These are phyloP conservation scores for Cladorhizidae sp. DNA, from an alignment of 37 sponge, comb jelly and placozoan genomes.

Conservation along the genomic window DNA sequence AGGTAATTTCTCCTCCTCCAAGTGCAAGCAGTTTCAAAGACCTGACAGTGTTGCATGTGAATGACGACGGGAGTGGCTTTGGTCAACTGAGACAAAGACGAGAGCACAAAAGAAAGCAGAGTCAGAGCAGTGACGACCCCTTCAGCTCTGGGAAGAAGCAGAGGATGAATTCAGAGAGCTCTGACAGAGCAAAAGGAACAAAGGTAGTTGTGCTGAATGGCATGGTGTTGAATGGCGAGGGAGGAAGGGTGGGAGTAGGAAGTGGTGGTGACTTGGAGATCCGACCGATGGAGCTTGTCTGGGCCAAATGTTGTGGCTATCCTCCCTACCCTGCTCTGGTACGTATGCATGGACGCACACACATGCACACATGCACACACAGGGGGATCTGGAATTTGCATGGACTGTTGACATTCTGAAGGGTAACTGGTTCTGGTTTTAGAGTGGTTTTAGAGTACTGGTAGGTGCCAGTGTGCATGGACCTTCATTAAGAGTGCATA, in stretches of 20 bases:
- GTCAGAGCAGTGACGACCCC: constrained; percentile 17
- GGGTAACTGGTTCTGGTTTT: too few relatives aligned
- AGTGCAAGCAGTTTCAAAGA: constrained; percentile 52
- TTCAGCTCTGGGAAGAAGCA: background rate
- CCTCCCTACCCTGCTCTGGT: constrained; percentile 98
- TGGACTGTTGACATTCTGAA: too few relatives aligned
- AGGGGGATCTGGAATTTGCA: too few relatives aligned
- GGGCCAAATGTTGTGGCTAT: constrained; percentile 98
- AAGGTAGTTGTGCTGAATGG: background rate
- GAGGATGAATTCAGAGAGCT: constrained; percentile 9
- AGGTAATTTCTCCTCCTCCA: constrained; percentile 1
- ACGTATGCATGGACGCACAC: constrained; percentile 30
- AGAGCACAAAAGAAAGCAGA: constrained; percentile 11
- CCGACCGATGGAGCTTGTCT: constrained; percentile 80
- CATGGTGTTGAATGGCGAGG: background rate
- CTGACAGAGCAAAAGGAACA: background rate
- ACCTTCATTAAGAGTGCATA: background rate
- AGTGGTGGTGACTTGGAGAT: constrained; percentile 19
- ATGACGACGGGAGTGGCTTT: background rate
- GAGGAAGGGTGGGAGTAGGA: too few relatives aligned
- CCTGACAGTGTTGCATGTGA: constrained; percentile 16
- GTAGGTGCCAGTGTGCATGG: too few relatives aligned
- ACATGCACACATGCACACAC: too few relatives aligned
- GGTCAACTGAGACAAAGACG: background rate
- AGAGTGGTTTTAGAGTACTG: background rate